Base-by-base conservation (phyloP, 2,113 vertebrate genomes). In the Psilopsiagon aymara region DNA sequence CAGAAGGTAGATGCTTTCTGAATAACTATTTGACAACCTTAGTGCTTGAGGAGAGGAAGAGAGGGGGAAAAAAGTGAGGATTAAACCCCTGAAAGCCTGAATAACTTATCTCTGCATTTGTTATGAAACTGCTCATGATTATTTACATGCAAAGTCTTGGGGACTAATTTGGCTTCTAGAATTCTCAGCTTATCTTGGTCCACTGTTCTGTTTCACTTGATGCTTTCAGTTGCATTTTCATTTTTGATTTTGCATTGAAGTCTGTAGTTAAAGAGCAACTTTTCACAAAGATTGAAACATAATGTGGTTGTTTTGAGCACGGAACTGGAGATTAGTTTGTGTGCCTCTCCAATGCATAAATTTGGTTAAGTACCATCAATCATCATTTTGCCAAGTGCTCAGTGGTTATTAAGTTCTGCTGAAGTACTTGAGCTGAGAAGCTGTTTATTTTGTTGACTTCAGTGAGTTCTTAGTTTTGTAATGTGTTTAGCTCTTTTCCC, bases 1-100 rank as follows among this genome's bases (percentile, higher is more conserved):
- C 81, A 91, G 77, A 92, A 92, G 78, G 82, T 81, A 89, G 80
- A 62, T 86, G 76, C 89, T 85, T 89, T 82, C 71, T 92, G 93
- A 95, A 80, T 95, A 95, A 68, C 31, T 92, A 35, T 55, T 95
- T 95, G 86, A 71, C 71, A 96, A 17, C 16, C 18, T 41, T 87
- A 24, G 13, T 69, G 52, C 66, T 92, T 86, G 81, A 68, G 43
- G 44, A 83, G 46, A 37, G n/a, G 3, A 4, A 62, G 15, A 15
- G 3, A 18, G 16, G n/a, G 20, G 2, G 28, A 37, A 66, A 67
- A 51, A 18, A 11, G 16, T 41, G 23, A 87, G 21, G 59, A 77
- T 88, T 78, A 86, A 82, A 66, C 9, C 29, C 29, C 27, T 67
- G 51, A 81, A 92, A 85, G 41, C 39, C 29, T 66, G 60, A 77